Conservation (phyloP, 2,888 invertebrate species). For the Miltochrista miniata region DNA sequence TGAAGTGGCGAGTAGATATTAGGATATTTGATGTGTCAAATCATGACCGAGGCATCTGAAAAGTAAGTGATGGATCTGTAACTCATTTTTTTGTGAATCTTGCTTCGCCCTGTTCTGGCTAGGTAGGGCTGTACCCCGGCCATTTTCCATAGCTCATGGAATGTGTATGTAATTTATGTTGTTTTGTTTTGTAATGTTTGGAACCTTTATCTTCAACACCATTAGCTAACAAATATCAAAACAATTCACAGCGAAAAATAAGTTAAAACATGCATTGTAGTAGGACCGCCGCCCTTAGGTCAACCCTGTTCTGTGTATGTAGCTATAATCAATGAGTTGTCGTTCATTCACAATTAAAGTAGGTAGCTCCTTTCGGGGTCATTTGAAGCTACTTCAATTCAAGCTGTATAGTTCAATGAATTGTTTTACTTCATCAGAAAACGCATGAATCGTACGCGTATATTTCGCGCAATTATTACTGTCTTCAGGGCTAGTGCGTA, state of each 20-base stretch:
- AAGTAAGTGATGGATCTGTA: constrained; percentile 87
- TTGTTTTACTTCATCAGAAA: constrained; percentile 29
- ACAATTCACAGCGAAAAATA: no score
- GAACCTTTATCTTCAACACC: constrained; percentile 22
- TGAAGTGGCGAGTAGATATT: constrained; percentile 92
- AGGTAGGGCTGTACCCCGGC: constrained; percentile 79
- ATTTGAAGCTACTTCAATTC: constrained; percentile 63
- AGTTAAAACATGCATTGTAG: constrained; percentile 1
- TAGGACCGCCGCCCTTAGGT: constrained; percentile 74
- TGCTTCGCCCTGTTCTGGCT: constrained; percentile 67
- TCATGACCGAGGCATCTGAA: constrained; percentile 96
- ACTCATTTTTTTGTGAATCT: constrained; percentile 58
- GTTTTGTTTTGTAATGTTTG: constrained; percentile 39
- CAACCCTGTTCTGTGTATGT: constrained; percentile 62
- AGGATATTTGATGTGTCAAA: constrained; percentile 92
- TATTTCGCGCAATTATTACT: constrained; percentile 41
- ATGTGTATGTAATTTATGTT: constrained; percentile 54
- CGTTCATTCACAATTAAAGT: constrained; percentile 80
- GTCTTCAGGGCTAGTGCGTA: constrained; percentile 8
- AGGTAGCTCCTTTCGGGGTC: constrained; percentile 73
- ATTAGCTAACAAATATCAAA: constrained; percentile 6
- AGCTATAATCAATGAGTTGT: constrained; percentile 76
- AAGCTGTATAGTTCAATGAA: constrained; percentile 58
- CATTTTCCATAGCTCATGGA: constrained; percentile 71
- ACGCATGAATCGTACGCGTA: constrained; percentile 27